These are phyloP conservation scores for Umimayanthus kanabou DNA, from an alignment of 92 coral and sea anemone genomes.

Conservation along the genomic window DNA sequence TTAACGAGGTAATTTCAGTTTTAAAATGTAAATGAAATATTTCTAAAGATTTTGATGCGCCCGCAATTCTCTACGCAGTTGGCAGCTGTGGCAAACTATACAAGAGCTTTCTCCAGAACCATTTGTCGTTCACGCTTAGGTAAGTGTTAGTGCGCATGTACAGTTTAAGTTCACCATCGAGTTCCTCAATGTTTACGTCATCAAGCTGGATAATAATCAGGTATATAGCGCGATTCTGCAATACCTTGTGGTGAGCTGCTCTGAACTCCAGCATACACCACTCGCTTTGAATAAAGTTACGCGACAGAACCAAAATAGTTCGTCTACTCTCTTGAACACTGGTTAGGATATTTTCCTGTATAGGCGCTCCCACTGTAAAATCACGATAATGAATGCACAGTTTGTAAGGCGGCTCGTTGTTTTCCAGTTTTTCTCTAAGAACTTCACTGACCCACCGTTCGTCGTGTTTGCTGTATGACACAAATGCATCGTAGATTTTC, in stretches of 20 bases:
- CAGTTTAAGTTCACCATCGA: slow-evolving; percentile 77
- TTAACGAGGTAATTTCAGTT: no score
- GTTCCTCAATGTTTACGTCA: slow-evolving; percentile 60
- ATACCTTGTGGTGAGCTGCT: slow-evolving; percentile 85
- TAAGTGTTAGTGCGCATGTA: slow-evolving; percentile 84
- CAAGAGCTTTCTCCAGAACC: slow-evolving; percentile 86
- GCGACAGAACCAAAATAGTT: slow-evolving; percentile 78
- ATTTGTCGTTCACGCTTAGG: slow-evolving; percentile 61
- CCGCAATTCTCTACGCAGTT: background rate
- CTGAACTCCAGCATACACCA: slow-evolving; percentile 94
- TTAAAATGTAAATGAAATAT: no score
- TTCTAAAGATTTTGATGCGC: no score
- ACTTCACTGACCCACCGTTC: slow-evolving; percentile 65
- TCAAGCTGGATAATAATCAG: slow-evolving; percentile 75
- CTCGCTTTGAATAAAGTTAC: slow-evolving; percentile 74
- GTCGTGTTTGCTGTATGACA: slow-evolving; percentile 82
- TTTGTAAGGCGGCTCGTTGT: slow-evolving; percentile 72
- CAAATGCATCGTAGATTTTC: slow-evolving; percentile 85
- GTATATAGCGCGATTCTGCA: slow-evolving; percentile 73
- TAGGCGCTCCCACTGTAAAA: slow-evolving; percentile 75
- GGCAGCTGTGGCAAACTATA: slow-evolving; percentile 66
- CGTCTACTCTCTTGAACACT: slow-evolving; percentile 76
- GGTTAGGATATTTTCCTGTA: slow-evolving; percentile 73
- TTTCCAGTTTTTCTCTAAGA: slow-evolving; percentile 60
- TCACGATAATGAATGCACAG: slow-evolving; percentile 86